Evolutionary conservation across 1,140 invertebrate genomes (phyloP).

Genomic region (Artemia franciscana): DNA sequence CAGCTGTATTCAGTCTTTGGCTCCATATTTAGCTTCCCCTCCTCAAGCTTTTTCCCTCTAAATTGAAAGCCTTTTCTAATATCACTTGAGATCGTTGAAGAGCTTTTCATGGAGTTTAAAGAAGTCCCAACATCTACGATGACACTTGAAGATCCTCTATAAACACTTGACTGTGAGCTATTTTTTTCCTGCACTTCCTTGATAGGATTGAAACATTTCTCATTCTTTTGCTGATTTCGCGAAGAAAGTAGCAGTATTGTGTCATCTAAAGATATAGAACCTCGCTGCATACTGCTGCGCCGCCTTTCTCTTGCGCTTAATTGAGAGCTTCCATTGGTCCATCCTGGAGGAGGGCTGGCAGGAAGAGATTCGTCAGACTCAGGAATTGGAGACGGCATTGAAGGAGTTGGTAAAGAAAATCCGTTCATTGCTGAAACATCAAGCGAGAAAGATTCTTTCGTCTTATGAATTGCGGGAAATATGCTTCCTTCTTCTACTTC

Average conservation of each 20-base stretch:
- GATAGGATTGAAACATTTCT: background rate
- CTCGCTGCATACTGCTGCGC: conserved; percentile 5
- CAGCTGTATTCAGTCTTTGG: too few species aligned
- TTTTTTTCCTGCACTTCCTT: background rate
- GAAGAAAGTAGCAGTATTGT: background rate
- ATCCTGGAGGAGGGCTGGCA: background rate
- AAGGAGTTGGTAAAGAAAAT: conserved; percentile 1
- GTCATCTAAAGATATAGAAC: conserved; percentile 9
- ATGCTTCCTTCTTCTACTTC: too few species aligned
- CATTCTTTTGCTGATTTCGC: background rate
- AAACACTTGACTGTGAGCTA: background rate
- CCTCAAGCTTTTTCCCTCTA: background rate
- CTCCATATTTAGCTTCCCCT: background rate
- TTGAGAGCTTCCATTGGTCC: background rate
- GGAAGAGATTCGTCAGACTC: background rate
- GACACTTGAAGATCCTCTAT: background rate
- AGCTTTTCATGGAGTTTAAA: background rate
- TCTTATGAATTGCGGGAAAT: too few species aligned
- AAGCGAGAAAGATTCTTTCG: too few species aligned
- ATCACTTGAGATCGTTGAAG: background rate
- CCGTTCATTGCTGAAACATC: conserved; percentile 2
- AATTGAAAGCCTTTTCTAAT: background rate
- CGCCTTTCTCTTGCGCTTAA: background rate
- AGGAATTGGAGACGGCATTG: background rate
- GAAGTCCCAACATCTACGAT: background rate